Conservation (phyloP, 2,113 vertebrate genomes). For the Cavia porcellus region DNA sequence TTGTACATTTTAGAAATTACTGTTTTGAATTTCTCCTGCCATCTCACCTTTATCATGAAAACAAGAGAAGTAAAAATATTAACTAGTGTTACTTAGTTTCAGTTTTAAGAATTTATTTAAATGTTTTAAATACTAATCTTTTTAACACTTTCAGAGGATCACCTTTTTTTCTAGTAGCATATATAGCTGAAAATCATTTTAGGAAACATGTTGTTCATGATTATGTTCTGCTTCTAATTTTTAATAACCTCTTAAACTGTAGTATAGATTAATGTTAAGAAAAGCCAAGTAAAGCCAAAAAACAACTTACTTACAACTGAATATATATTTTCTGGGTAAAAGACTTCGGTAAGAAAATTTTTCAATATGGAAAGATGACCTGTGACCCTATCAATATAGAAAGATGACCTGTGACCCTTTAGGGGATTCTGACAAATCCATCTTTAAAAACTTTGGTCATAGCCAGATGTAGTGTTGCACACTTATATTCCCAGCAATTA, state of each 20-base stretch:
- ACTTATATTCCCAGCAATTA: background rate
- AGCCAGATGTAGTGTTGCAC: background rate
- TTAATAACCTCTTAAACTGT: background rate
- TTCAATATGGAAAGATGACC: slow-evolving; percentile 14
- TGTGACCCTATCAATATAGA: background rate
- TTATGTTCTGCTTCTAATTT: background rate
- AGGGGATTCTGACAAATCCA: background rate
- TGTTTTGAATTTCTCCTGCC: background rate
- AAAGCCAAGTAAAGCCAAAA: background rate
- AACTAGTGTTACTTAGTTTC: slow-evolving; percentile 52
- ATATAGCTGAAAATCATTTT: background rate
- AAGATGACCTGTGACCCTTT: too few relatives aligned
- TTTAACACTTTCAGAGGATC: slow-evolving; percentile 1
- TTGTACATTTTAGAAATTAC: background rate
- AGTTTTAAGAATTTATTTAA: slow-evolving; percentile 33
- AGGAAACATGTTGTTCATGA: slow-evolving; percentile 23
- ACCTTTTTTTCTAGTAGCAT: slow-evolving; percentile 32
- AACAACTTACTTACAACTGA: background rate
- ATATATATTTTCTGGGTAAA: slow-evolving; percentile 3
- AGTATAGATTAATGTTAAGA: background rate
- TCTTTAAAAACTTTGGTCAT: background rate
- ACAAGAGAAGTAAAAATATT: slow-evolving; percentile 19
- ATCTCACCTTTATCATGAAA: slow-evolving; percentile 7
- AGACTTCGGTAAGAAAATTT: background rate
- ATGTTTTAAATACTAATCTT: slow-evolving; percentile 6